Conservation (phyloP, 2,797 vertebrate genomes). For the Acridotheres tristis region DNA sequence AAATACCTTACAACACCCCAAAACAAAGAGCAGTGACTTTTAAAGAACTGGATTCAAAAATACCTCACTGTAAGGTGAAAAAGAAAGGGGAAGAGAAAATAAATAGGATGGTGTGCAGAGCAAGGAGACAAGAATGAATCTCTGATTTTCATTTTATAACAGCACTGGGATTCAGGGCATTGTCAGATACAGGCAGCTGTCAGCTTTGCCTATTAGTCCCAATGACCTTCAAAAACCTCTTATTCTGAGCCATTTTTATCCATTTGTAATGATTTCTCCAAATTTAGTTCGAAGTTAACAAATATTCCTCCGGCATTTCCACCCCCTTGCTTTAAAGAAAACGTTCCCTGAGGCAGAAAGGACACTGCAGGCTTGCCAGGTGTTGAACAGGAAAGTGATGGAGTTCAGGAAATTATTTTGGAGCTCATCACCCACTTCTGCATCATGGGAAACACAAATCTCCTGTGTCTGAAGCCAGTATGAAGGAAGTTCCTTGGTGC, state of each 20-base stretch:
- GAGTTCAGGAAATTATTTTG: neutral
- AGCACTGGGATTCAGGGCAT: neutral
- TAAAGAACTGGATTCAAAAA: neutral
- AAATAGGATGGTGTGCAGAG: neutral
- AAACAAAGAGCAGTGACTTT: neutral
- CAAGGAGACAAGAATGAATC: neutral
- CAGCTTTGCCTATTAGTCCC: rapidly evolving
- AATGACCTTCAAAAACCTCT: neutral
- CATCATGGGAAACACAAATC: neutral
- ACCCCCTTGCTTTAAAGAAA: neutral
- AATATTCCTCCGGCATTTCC: neutral
- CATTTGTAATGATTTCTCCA: neutral
- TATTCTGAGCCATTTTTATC: neutral
- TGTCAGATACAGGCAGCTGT: neutral
- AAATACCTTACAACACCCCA: neutral
- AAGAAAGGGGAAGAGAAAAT: neutral
- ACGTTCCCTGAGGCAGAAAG: neutral
- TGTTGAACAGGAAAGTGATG: neutral
- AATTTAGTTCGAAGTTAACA: neutral
- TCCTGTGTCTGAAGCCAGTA: neutral
- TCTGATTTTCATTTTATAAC: neutral
- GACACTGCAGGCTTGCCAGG: neutral
- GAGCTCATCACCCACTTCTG: neutral
- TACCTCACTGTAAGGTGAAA: neutral
- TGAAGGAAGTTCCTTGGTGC: neutral